phyloP scores from a whole-genome alignment of 2,113 vertebrate genomes.

The Edolisoma coerulescens region DNA sequence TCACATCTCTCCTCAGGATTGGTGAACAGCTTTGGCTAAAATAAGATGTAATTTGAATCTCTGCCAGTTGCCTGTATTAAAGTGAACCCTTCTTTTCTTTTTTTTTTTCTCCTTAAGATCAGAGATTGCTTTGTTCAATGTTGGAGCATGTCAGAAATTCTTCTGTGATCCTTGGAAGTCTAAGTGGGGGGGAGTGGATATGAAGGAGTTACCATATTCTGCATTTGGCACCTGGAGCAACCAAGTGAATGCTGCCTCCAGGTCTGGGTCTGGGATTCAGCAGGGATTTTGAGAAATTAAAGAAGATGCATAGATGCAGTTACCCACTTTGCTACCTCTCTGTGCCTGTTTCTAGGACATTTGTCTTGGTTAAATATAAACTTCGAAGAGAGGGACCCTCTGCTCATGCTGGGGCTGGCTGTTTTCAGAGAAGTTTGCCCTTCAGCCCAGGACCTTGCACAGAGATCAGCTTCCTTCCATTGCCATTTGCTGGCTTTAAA shows the following conservation, averaged over 20 bases:
- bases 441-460: background rate
- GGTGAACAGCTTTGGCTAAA: slow-evolving; percentile 50
- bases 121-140: slow-evolving; percentile 56
- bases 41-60: slow-evolving; percentile 41
- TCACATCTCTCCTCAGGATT: slow-evolving; percentile 34
- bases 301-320: background rate
- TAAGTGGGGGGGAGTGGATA: background rate
- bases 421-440: background rate
- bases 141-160: slow-evolving; percentile 53
- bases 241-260: background rate
- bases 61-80: slow-evolving; percentile 50
- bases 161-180: slow-evolving; percentile 22
- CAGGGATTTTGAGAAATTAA: background rate
- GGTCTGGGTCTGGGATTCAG: background rate
- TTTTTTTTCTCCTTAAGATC: background rate
- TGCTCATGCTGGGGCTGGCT: background rate
- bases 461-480: background rate
- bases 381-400: background rate
- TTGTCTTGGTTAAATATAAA: background rate
- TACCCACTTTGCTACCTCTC: background rate
- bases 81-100: background rate
- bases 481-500: background rate
- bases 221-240: background rate
- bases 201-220: slow-evolving; percentile 20
- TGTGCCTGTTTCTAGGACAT: background rate